Percentiles rank a stretch among this genome's conserved stretches.
These are phyloP conservation scores for Aphidius gifuensis DNA, from an alignment of 1,140 invertebrate species.

Conservation along the genomic window DNA sequence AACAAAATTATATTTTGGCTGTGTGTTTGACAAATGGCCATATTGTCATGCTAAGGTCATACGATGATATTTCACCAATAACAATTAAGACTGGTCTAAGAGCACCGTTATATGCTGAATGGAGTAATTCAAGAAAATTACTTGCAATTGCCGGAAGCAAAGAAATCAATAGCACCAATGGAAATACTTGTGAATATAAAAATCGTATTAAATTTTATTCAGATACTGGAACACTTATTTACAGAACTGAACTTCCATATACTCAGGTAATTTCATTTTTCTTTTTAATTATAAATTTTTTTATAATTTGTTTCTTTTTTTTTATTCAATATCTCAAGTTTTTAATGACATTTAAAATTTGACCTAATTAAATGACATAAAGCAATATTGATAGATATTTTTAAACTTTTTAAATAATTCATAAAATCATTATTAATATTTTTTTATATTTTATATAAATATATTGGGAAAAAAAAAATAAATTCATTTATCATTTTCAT, in stretches of 20 bases:
- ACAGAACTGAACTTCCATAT: conserved; percentile 73
- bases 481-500: no score
- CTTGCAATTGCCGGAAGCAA: conserved; percentile 85
- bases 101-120: conserved; percentile 83
- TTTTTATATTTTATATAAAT: not conserved
- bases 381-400: not conserved
- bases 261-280: conserved; percentile 58
- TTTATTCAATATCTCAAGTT: not conserved
- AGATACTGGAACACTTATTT: conserved; percentile 69
- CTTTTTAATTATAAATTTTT: not conserved
- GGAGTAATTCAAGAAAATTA: conserved; percentile 91
- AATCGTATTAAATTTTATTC: conserved; percentile 80
- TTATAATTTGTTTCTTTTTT: not conserved
- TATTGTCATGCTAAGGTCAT: conserved; percentile 83
- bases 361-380: not conserved
- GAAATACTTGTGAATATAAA: conserved; percentile 58
- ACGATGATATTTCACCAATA: conserved; percentile 87
- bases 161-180: conserved; percentile 41
- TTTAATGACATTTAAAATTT: not conserved
- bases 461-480: no score
- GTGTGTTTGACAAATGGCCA: conserved; percentile 85
- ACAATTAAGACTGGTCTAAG: conserved; percentile 79
- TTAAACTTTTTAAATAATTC: conserved; percentile 7
- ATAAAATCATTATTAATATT: not conserved
- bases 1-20: conserved; percentile 74